A percentile compares a stretch with the other conserved stretches of the same genome.
phyloP scores from a whole-genome alignment of 2,113 vertebrate genomes.

The Chiloscyllium plagiosum region DNA sequence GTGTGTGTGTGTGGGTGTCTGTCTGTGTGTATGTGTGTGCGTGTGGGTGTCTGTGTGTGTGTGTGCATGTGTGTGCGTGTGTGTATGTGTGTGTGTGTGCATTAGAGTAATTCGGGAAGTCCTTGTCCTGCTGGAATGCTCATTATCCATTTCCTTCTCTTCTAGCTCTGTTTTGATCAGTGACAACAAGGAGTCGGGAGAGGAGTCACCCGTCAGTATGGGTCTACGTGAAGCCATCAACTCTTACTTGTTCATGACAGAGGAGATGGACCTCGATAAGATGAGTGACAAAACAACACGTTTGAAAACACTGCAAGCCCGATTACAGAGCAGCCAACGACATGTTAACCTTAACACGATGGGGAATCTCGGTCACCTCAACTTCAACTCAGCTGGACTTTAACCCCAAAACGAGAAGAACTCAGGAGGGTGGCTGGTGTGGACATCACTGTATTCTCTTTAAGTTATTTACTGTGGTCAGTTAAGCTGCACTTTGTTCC shows the following conservation, averaged over 20 bases:
- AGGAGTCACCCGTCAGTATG: conserved; percentile 66
- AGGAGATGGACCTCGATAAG: conserved; percentile 39
- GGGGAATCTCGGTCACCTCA: neutral
- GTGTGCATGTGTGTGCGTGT: too few species aligned
- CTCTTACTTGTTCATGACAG: conserved; percentile 72
- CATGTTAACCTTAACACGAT: neutral
- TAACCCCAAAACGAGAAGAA: neutral
- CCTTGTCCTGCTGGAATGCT: neutral
- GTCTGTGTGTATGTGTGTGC: too few species aligned
- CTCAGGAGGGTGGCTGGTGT: neutral
- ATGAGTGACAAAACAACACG: neutral
- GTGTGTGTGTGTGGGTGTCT: too few species aligned
- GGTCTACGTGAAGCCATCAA: conserved; percentile 72
- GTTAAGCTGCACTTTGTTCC: conserved; percentile 1
- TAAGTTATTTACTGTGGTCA: conserved; percentile 2
- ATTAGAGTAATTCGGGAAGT: neutral
- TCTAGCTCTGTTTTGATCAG: conserved; percentile 62
- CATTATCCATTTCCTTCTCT: neutral
- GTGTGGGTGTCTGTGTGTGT: too few species aligned
- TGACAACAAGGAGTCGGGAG: conserved; percentile 41
- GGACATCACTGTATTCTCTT: neutral
- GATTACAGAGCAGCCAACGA: neutral
- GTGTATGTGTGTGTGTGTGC: too few species aligned
- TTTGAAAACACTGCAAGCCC: neutral
- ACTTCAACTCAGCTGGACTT: neutral